Evolutionary conservation across 1,140 invertebrate genomes (phyloP), one percentile per base, ranked within the genome.

Genomic region (Oedothorax gibbosus): DNA sequence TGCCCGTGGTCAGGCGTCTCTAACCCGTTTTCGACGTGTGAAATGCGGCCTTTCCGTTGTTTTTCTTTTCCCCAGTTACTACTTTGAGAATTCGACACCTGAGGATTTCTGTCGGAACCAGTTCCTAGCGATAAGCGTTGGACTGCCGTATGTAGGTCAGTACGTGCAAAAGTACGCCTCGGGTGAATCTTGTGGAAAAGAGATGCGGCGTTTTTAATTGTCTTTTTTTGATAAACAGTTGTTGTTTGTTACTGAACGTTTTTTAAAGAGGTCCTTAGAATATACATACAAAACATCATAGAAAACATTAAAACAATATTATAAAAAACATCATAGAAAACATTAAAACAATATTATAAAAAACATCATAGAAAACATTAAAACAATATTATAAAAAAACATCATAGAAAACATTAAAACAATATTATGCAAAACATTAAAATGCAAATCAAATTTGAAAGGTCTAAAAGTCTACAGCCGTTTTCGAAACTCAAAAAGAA

Each of bases 31-130:
- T 81, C 21, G 51, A 68, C 57, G 80, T 73, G 80, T 64, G 57
- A 82, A 82, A 72, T 73, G 49, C 15, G 60, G 72, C 10, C 21
- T 57, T 71, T 76, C 11, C 12, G 21, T 50, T 57, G 71, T 50
- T 82, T 50, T 54, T 54, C 7, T 65, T 71, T 82, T 82, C 64
- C 80, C 80, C 35, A 65, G 69, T 82, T 73, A 72, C 80, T 73
- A 82, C 80, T 82, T 82, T 82, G 80, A 82, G 80, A 82, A 82
- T 82, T 73, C 68, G 65, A 82, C 80, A 73, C 80, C 80, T 53
- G 78, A 60, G 78, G 78, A 18, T 73, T 62, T 62, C 60, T 53
- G 56, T 56, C 14, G 54, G 35, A 82, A 82, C 80, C 80, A 60
- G 80, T 82, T 82, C 56, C 54, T 72, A 56, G 72, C n/a, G 51